Evolutionary conservation across 2,888 invertebrate genomes (phyloP), one percentile per base, ranked within the genome.

Genomic region (Melanophora roralis): DNA sequence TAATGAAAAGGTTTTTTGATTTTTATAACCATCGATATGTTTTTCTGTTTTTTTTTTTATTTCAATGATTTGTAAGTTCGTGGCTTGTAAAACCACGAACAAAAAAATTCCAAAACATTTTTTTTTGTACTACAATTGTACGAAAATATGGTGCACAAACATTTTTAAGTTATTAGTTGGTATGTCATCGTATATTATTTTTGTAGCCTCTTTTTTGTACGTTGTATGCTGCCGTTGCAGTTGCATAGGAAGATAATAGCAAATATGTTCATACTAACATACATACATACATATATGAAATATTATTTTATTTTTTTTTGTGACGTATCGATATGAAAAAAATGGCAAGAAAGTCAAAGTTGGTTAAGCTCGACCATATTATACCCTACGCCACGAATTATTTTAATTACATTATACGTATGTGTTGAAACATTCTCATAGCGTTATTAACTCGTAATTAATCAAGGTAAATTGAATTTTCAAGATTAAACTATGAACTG

Each of bases 111-210:
- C 36, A 38, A 19, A 32, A 2, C 1, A 2, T 55, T 55, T 68
- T 45, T 2, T 45, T 14, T 4, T 57, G 34, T 36, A 14, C 2
- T 47, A 16, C 16, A 68, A 68, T 47, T 36, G 36, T 23, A 68
- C 23, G 47, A 40, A 68, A 53, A 79, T 60, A 64, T 73, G 69
- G 73, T 78, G 78, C 55, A 60, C 65, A n/a, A n/a, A n/a, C n/a
- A 55, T 78, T 57, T 67, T 47, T 51, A 64, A 77, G 68, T 80
- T 80, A 77, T 80, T 77, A 77, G 77, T 76, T 73, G 21, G 32
- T 72, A 38, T 60, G 53, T 65, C 65, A 11, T 73, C 67, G 62
- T 72, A 60, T 57, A 47, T 36, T 60, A 38, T 40, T 27, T 23
- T 69, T 38, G 43, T 16, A 23, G 40, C 11, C 40, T 55, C n/a